Conservation (phyloP, 2,113 vertebrate species). For the Peromyscus polionotus region DNA sequence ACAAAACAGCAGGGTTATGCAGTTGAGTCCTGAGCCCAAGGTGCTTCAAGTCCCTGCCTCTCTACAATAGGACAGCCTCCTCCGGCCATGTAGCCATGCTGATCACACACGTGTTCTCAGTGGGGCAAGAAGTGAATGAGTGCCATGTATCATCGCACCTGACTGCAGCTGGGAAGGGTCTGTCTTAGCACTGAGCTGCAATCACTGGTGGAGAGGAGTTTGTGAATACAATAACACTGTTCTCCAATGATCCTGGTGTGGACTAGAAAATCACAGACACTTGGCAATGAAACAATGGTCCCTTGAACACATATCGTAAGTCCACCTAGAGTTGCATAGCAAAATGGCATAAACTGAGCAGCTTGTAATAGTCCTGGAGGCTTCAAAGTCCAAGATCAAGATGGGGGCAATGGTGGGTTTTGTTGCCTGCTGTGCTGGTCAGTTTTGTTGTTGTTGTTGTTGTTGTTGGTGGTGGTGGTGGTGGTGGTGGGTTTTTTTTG, state of each 20-base stretch:
- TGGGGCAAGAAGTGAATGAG: no score
- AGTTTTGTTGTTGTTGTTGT: not conserved
- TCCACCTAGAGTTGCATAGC: not conserved
- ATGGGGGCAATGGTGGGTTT: not conserved
- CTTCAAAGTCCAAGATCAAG: not conserved
- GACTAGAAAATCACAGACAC: not conserved
- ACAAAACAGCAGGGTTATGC: not conserved
- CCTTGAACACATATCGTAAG: not conserved
- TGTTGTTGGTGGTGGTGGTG: no score
- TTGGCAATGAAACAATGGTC: not conserved
- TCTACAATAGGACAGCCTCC: not conserved
- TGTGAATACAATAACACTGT: not conserved
- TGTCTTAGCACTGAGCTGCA: not conserved
- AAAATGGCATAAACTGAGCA: not conserved
- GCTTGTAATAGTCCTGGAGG: not conserved
- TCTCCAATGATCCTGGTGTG: not conserved
- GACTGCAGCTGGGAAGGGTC: not conserved
- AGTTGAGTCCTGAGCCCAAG: not conserved
- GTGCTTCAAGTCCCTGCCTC: not conserved
- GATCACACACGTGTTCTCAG: not conserved
- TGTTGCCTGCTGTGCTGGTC: not conserved
- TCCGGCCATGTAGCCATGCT: not conserved
- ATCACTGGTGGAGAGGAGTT: not conserved
- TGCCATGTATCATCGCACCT: not conserved
- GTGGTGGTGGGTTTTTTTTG: not conserved